Base-by-base conservation (phyloP, 2,797 vertebrate genomes). In the Coregonus sp. region DNA sequence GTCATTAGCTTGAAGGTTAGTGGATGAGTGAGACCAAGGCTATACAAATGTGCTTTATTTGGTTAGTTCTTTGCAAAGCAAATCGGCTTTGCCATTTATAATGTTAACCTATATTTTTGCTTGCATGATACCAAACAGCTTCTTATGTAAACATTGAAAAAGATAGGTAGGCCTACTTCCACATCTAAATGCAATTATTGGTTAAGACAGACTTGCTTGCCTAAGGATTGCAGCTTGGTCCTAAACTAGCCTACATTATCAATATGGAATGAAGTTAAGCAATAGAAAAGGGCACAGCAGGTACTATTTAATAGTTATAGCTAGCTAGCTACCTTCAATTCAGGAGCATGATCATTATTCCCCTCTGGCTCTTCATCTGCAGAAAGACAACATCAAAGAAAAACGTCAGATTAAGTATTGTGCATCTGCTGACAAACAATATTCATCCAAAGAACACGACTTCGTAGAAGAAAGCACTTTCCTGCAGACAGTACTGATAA, bases 301-400 rank as follows among this genome's bases (percentile, higher is more conserved):
- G 5, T 6, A 20, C 1, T 9, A 0, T 15, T 54, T 56, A 11
- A 25, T 25, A 47, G 40, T 47, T 47, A 11, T 9, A 12, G 40
- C 9, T 25, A 16, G 9, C 65, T 29, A n/a, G 3, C 0, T 75
- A 94, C 93, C 91, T 94, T 93, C 7, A 93, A 79, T 47, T 93
- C 89, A 52, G 90, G 85, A 4, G 80, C 78, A 18, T 89, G 89
- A 54, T 89, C 80, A n/a, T 89, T 89, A 52, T 89, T 88, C 2
- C 70, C 84, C 18, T 86, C 87, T 40, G 87, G 82, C 15, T 89
- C 86, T 79, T 90, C 89, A 76, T 92, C 93, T 93, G 87, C 37
- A 90, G 89, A 82, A 18, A 78, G 71, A 65, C 16, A 75, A 84
- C 1, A 83, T 6, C 40, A 37, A 73, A 73, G 15, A 35, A 20